Base-by-base conservation (phyloP, 2,797 vertebrate genomes). In the Tenualosa thibaudeaui region DNA sequence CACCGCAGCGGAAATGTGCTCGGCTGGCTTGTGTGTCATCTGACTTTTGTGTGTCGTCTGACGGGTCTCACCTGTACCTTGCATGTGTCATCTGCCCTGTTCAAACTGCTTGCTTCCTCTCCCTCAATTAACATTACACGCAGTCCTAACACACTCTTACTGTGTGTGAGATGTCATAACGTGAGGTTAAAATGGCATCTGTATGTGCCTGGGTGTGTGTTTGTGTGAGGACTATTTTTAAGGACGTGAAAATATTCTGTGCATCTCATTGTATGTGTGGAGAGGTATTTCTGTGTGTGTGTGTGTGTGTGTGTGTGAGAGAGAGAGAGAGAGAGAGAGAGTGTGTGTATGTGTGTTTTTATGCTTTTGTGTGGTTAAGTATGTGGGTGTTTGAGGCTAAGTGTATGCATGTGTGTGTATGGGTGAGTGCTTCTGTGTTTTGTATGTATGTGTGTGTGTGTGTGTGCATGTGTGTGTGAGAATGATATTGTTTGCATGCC, bases 401-500 rank as follows among this genome's bases (percentile, higher is more conserved):
- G 15, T 15, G 51, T 53, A 53, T 53, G 15, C 51, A 53, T 53
- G 1, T 53, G 51, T 53, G 1, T 53, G 3, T 15, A 13, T 15
- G 10, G 13, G 13, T 53, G 9, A 31, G 31, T 26, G 4, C 17
- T 31, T 68, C 26, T 68, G 22, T 26, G 60, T 62, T 71, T 12
- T 71, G 65, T 75, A 31, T 75, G 68, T 19, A 24, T 31, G 9
- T 71, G 56, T 86, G 24, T 60, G 83, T 54, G 56, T 78, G 60
- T 50, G 78, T 78, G 5, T 71, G 26, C 51, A 40, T 81, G 51
- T 68, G 81, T 46, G 82, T 81, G 68, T 22, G 71, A 71, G 46
- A 82, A 58, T 60, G 84, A 22, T 58, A 58, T 19, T 22, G 56
- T 58, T n/a, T 58, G 65, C 68, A 87, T 75, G 82, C 50, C 43